Evolutionary conservation across 2,113 vertebrate genomes (phyloP).

Genomic region (Oreochromis tanganicae): DNA sequence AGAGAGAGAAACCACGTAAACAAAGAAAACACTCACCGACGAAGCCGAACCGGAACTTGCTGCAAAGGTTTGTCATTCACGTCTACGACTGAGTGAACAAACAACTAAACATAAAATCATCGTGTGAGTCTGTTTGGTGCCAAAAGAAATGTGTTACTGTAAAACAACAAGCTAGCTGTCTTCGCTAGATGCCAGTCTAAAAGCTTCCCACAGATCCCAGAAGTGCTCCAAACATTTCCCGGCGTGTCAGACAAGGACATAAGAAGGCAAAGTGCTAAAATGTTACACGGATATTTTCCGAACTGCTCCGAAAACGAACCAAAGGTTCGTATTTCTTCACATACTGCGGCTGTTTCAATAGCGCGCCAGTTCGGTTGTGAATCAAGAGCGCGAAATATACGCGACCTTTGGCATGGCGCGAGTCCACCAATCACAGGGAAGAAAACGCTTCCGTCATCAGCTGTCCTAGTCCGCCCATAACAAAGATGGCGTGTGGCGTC

Average conservation of each 20-base stretch:
- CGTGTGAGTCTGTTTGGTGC: neutral
- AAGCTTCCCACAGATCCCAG: neutral
- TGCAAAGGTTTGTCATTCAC: neutral
- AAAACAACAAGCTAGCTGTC: conserved; percentile 45
- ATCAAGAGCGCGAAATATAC: conserved; percentile 69
- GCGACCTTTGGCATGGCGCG: conserved; percentile 19
- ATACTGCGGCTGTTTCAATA: conserved; percentile 37
- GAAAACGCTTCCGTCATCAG: neutral
- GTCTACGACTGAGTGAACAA: neutral
- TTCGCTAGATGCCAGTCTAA: neutral
- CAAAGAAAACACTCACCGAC: conserved; percentile 25
- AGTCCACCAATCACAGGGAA: conserved; percentile 51
- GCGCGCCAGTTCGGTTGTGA: conserved; percentile 40
- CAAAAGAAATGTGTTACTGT: neutral
- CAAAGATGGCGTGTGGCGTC: conserved; percentile 23
- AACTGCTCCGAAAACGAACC: fast-evolving
- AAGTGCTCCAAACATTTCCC: neutral
- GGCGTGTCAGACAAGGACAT: neutral
- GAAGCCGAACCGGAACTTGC: neutral
- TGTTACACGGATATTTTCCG: neutral
- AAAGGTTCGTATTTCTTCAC: neutral
- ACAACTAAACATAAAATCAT: neutral
- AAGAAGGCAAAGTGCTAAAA: neutral
- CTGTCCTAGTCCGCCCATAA: neutral
- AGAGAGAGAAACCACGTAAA: neutral